Conservation (phyloP, 37 sponge, comb jelly and placozoan species). For the Agelas oroides region DNA sequence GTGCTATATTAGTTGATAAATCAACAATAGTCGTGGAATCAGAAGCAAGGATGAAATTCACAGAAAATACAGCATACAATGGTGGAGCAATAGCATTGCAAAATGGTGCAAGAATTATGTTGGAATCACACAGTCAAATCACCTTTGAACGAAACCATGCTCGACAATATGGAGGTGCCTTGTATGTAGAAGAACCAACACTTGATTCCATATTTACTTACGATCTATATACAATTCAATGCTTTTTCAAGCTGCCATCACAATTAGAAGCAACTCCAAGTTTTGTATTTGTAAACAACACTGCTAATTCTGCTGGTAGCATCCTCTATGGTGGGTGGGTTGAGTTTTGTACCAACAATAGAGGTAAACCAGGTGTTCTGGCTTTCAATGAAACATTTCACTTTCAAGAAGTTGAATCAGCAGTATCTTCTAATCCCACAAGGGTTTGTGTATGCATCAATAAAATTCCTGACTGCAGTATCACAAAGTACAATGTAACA, state of each 20-base stretch:
- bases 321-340: neutral
- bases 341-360: too few species aligned
- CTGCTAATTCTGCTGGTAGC: neutral
- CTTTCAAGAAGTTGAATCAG: neutral
- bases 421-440: neutral
- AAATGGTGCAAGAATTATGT: neutral
- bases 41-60: too few species aligned
- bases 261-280: too few species aligned
- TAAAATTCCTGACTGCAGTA: neutral
- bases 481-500: neutral
- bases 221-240: too few species aligned
- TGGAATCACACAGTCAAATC: neutral
- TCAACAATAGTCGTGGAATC: too few species aligned
- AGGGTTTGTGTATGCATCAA: neutral
- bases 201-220: too few species aligned
- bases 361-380: too few species aligned
- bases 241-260: too few species aligned
- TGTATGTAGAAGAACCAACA: neutral
- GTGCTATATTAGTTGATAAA: too few species aligned
- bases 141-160: neutral
- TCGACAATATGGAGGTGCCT: neutral
- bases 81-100: neutral
- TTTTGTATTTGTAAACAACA: neutral
- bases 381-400: neutral
- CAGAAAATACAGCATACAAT: neutral